These are phyloP conservation scores for Cheumatopsyche charites DNA, from an alignment of 1,140 invertebrate genomes.

Conservation along the genomic window DNA sequence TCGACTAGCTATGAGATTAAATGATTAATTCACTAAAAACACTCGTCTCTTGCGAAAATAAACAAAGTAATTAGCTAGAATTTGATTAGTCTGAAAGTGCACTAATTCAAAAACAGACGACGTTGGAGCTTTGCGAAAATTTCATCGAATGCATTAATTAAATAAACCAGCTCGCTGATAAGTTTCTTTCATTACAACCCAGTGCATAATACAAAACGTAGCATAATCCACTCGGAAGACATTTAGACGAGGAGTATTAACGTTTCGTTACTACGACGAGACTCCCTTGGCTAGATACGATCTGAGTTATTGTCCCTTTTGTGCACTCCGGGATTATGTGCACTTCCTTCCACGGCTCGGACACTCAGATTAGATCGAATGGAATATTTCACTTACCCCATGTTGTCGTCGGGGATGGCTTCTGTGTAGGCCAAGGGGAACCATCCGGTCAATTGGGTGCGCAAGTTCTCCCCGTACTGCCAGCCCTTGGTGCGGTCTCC, in stretches of 20 bases:
- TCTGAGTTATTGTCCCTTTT: constrained; percentile 18
- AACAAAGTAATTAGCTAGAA: no score
- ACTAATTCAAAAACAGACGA: no score
- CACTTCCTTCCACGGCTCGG: neutral
- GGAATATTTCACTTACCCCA: constrained; percentile 50
- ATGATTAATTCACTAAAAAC: no score
- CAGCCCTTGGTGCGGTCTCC: constrained; percentile 92
- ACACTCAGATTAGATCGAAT: neutral
- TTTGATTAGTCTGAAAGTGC: no score
- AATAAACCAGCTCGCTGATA: no score
- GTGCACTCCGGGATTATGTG: constrained; percentile 6
- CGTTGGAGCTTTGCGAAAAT: no score
- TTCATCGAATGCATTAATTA: no score
- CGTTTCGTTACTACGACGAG: constrained; percentile 21
- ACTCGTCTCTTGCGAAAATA: no score
- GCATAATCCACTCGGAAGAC: neutral
- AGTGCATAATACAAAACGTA: no score
- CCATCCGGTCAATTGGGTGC: constrained; percentile 90
- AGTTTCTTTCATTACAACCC: no score
- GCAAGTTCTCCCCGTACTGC: constrained; percentile 92
- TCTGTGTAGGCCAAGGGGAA: constrained; percentile 94
- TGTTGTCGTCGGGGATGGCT: constrained; percentile 56
- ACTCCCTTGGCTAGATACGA: constrained; percentile 28
- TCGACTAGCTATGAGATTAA: no score
- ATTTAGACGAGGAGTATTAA: neutral